Conservation (phyloP, 2,888 invertebrate genomes). For the Ctena decussata region DNA sequence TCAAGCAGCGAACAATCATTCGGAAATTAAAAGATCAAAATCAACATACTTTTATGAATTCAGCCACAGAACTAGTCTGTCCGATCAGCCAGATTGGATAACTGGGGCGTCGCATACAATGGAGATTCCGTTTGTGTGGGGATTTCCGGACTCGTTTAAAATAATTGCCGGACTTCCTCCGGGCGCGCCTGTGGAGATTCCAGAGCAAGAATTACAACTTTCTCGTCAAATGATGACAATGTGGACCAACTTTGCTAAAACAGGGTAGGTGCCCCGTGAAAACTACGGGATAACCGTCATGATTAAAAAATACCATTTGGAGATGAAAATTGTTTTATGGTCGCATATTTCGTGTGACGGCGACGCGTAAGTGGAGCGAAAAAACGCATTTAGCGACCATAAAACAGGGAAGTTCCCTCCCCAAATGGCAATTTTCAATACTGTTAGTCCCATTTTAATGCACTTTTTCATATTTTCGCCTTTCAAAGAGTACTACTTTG, state of each 20-base stretch:
- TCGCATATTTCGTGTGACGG: no score
- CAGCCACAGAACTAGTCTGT: conserved; percentile 65
- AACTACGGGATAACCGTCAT: no score
- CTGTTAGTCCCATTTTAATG: no score
- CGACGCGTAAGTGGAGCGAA: no score
- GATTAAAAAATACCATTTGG: no score
- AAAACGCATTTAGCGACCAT: no score
- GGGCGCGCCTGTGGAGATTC: conserved; percentile 90
- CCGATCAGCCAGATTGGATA: conserved; percentile 78
- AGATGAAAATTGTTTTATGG: no score
- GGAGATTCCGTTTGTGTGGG: conserved; percentile 83
- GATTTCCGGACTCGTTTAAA: conserved; percentile 57
- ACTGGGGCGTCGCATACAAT: conserved; percentile 81
- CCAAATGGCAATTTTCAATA: no score
- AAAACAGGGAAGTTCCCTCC: no score
- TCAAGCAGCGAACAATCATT: conserved; percentile 91
- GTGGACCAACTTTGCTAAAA: conserved; percentile 98
- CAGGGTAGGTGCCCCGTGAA: conserved; percentile 93
- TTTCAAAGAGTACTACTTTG: no score
- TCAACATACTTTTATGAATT: conserved; percentile 72
- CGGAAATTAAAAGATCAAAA: background rate
- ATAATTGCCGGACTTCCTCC: conserved; percentile 62
- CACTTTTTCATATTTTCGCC: no score
- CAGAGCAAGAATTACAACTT: conserved; percentile 93
- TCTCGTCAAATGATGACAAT: conserved; percentile 95